Evolutionary conservation across 2,797 vertebrate species (phyloP).

Genomic region (Poecilia picta): DNA sequence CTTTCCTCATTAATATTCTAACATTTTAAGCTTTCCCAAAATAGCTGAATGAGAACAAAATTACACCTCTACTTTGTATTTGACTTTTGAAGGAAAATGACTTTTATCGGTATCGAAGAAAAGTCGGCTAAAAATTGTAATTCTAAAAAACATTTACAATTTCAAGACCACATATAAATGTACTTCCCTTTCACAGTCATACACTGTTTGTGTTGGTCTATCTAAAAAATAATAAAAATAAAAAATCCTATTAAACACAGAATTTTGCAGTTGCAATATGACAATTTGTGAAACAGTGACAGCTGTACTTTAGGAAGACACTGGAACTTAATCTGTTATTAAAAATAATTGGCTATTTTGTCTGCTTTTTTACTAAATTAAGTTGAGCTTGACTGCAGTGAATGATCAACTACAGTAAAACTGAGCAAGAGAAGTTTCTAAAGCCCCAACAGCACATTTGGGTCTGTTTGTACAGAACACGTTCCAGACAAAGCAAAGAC

Average conservation of each 20-base stretch:
- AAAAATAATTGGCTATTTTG: not conserved
- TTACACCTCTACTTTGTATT: not conserved
- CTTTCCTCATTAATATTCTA: not conserved
- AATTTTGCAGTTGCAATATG: not conserved
- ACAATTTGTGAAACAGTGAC: not conserved
- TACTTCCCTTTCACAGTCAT: not conserved
- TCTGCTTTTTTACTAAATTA: not conserved
- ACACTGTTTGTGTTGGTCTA: not conserved
- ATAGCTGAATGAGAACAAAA: not conserved
- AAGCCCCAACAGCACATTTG: not conserved
- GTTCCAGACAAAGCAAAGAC: not conserved
- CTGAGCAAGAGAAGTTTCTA: not conserved
- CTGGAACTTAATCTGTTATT: not conserved
- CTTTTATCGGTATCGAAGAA: not conserved
- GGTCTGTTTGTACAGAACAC: not conserved
- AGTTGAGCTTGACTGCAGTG: not conserved
- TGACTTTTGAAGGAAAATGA: not conserved
- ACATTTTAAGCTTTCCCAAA: not conserved
- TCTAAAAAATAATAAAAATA: not conserved
- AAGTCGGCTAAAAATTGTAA: not conserved
- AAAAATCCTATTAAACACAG: not conserved
- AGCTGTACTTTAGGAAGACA: not conserved
- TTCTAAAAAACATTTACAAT: not conserved
- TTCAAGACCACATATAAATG: not conserved
- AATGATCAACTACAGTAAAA: not conserved